These are phyloP conservation scores for Lepidurus apus DNA, from an alignment of 1,140 invertebrate genomes.

Conservation along the genomic window DNA sequence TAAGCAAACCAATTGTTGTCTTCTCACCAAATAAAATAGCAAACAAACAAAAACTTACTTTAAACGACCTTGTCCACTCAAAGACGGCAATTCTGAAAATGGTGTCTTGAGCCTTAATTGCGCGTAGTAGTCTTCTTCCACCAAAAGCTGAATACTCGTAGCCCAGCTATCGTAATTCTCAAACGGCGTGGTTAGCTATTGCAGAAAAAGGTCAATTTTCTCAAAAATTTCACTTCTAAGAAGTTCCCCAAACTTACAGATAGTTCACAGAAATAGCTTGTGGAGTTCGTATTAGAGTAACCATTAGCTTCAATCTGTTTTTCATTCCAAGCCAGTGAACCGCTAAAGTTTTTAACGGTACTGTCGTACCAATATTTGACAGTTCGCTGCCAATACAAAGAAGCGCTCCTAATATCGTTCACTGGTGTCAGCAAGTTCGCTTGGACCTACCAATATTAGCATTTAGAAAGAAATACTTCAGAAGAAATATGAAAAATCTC, in stretches of 20 bases:
- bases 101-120: background rate
- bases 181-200: background rate
- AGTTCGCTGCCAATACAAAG: background rate
- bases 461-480: background rate
- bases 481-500: no score
- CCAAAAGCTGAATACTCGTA: background rate
- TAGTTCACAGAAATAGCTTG: background rate
- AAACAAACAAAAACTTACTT: background rate
- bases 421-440: background rate
- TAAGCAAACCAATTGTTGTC: background rate
- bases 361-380: background rate
- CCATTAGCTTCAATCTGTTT: background rate
- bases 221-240: background rate
- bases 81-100: background rate
- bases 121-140: background rate
- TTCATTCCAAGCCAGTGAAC: constrained; percentile 8
- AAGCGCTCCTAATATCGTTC: background rate
- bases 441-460: background rate
- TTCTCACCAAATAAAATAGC: background rate
- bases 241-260: background rate
- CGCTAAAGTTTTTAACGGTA: background rate
- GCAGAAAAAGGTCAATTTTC: background rate
- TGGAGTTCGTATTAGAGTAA: background rate
- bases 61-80: background rate
- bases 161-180: background rate